phyloP scores from a whole-genome alignment of 2,113 vertebrate species.

The Saguinus imperator region DNA sequence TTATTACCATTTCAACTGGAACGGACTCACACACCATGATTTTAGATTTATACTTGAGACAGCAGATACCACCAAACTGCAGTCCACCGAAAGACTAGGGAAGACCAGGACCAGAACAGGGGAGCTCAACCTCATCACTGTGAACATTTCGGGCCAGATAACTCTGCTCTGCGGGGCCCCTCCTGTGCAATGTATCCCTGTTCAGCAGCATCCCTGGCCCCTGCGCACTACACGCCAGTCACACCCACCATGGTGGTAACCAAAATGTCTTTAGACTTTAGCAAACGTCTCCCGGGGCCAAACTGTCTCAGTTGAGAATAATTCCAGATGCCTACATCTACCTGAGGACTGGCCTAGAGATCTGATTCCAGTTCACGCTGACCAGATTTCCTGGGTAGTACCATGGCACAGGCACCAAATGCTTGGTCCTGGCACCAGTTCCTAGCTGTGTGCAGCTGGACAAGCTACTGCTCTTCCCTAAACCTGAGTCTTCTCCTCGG shows the following conservation, averaged over 20 bases:
- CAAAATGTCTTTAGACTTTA: not conserved
- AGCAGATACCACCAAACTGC: rapidly evolving
- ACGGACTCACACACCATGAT: rapidly evolving
- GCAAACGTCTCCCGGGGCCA: not conserved
- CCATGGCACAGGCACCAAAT: rapidly evolving
- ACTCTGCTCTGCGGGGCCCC: rapidly evolving
- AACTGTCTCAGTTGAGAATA: not conserved
- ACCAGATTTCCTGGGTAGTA: not conserved
- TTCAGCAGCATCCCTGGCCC: rapidly evolving
- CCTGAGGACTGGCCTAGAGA: not conserved
- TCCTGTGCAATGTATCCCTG: rapidly evolving
- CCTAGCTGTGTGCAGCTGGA: not conserved
- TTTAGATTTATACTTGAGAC: rapidly evolving
- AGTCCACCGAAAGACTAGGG: rapidly evolving
- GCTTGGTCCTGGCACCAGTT: not conserved
- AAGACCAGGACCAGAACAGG: rapidly evolving
- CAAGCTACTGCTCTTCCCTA: not conserved
- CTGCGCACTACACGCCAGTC: too few species aligned
- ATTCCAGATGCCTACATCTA: rapidly evolving
- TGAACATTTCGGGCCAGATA: rapidly evolving
- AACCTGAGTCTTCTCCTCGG: not conserved
- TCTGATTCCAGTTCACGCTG: not conserved
- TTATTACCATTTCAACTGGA: not conserved
- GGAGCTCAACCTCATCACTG: rapidly evolving
- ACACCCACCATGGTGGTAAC: rapidly evolving